Evolutionary conservation across 2,113 vertebrate species (phyloP), one percentile per base, ranked within the genome.

Genomic region (Egretta garzetta): DNA sequence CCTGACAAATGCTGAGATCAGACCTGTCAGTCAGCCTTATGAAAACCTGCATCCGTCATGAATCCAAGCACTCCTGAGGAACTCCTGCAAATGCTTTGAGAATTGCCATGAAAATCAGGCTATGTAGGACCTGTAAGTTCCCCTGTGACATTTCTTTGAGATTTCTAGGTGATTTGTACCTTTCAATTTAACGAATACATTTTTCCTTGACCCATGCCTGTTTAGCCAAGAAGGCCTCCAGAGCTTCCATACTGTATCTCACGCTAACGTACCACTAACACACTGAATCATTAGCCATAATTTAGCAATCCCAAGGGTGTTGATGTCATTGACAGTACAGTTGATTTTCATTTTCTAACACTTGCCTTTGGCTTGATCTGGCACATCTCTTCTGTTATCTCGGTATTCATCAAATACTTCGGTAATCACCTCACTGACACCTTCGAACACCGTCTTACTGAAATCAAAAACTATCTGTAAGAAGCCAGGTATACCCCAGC

Each of bases 391-490:
- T 49, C 92, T 94, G 0, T 90, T 73, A 63, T 94, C 90, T 41
- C 97, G 95, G 60, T 98, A 80, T 81, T 97, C 98, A 49, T 97
- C 97, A 70, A 99, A 97, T 15, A 86, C 98, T 21, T 98, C 95
- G 0, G 98, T 98, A 91, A 99, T 96, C 87, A 98, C 98, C 21
- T 99, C 97, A 14, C 98, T 98, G 82, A 99, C 98, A 52, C 98
- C 98, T 87, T 98, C 98, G 37, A 99, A 98, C 94, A 99, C 82
- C 0, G 98, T 98, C 90, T 96, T 98, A 19, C 99, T 98, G 76
- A 99, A 99, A 94, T 99, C 98, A 80, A 98, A 98, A 97, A 99
- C 98, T 58, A 76, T 94, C 91, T 99, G 99, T 76, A 99, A 87
- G 93, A 99, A 98, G 58, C 97, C 96, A 1, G 99, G 97, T 84